Base-by-base conservation (phyloP, 1,140 invertebrate species). In the Drosophila pseudoobscura region DNA sequence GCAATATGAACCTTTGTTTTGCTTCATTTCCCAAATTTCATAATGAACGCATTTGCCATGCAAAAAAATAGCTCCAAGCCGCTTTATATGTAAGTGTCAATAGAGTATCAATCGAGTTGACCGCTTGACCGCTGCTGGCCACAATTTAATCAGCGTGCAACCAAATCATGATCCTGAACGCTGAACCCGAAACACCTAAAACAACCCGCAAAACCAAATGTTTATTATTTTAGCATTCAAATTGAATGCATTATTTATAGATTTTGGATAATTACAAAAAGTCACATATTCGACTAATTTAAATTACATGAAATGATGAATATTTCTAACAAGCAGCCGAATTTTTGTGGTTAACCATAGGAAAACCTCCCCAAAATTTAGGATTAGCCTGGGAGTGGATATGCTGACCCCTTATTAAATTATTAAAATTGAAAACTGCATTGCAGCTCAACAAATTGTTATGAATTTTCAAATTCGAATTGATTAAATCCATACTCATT, bases 161-260 rank as follows among this genome's bases (percentile, higher is more conserved):
- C 56, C 72, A 58, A 53, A 52, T 31, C 17, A 17, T 17, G 17
- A 17, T 17, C 17, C 17, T 17, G 17, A 17, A 17, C 17, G 17
- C 17, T 17, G 17, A 17, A 17, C 17, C 17, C 17, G 17, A 17
- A 58, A 66, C 52, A 20, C 50, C 13, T 39, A 80, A 75, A 70
- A 74, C 62, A 46, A 78, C 75, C 82, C 82, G 47, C 83, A 78
- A 51, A 82, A 68, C 78, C 75, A 78, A 69, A 82, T 87, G 75
- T 87, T 87, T 87, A 88, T 87, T 88, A 88, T 87, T 76, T 87
- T 75, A 82, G 78, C 83, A 78, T 76, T 69, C 75, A 69, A 82
- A 88, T 88, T 73, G 72, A 82, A 88, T 87, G 46, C 71, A 87
- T 83, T 82, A 87, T 87, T 87, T 78, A 87, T 87, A 70, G 56